These are phyloP conservation scores for Triplophysa rosa DNA, from an alignment of 2,113 vertebrate genomes.

Conservation along the genomic window DNA sequence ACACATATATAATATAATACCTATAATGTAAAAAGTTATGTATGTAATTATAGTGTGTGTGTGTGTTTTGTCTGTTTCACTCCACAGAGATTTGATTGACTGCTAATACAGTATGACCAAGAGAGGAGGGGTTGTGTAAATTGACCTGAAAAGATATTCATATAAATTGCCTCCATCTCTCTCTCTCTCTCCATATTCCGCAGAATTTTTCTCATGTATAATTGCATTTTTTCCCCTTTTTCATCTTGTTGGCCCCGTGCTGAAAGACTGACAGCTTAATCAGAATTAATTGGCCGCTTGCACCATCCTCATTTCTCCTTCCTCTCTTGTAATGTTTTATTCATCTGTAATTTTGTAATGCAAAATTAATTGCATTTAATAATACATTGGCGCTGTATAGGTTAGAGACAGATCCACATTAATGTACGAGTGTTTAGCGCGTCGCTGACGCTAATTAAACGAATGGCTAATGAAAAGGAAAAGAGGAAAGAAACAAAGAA, in stretches of 20 bases:
- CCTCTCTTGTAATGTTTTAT: conserved; percentile 58
- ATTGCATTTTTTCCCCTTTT: conserved; percentile 48
- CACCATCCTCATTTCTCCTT: conserved; percentile 50
- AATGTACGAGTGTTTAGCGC: conserved; percentile 48
- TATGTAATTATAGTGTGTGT: conserved; percentile 8
- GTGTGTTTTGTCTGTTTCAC: conserved; percentile 8
- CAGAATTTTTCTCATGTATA: conserved; percentile 48
- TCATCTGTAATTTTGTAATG: conserved; percentile 63
- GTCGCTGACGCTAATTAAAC: conserved; percentile 42
- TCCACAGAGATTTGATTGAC: neutral
- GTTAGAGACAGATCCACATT: conserved; percentile 51
- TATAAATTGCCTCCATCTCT: conserved; percentile 17
- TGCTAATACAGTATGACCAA: neutral
- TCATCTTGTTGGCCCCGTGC: conserved; percentile 42
- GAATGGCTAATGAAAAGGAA: conserved; percentile 34
- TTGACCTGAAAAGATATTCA: conserved; percentile 18
- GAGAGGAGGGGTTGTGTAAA: neutral
- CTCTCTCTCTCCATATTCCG: conserved; percentile 4
- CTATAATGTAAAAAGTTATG: neutral
- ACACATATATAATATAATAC: no score
- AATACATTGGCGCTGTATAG: conserved; percentile 59
- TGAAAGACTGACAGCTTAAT: conserved; percentile 60
- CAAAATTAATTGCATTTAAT: conserved; percentile 65
- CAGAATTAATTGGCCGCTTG: conserved; percentile 63
- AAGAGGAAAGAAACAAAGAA: conserved; percentile 7